Conservation (phyloP, 2,113 vertebrate species). For the Protomyctophum bolini region DNA sequence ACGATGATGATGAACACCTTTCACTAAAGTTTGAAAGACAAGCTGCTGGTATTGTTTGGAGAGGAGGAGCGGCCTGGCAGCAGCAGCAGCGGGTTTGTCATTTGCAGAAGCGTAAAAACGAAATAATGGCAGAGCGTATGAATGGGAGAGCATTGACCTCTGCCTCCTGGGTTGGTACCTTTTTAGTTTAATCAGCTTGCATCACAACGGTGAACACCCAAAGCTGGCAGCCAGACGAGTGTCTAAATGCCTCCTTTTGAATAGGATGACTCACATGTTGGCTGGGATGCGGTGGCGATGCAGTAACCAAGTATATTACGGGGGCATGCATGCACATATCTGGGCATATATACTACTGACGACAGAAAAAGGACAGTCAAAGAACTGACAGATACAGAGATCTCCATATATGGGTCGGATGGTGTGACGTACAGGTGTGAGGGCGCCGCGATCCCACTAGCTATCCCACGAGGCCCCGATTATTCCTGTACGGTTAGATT, state of each 20-base stretch:
- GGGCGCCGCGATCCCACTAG: no score
- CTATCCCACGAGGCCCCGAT: no score
- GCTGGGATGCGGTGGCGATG: neutral
- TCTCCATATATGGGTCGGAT: no score
- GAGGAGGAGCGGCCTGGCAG: neutral
- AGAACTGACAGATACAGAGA: no score
- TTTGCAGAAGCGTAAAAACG: conserved; percentile 18
- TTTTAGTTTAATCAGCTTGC: conserved; percentile 9
- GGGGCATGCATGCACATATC: no score
- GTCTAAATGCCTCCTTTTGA: conserved; percentile 14
- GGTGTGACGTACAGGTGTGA: no score
- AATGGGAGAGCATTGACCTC: neutral
- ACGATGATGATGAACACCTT: no score
- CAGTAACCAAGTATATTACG: no score
- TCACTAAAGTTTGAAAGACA: neutral
- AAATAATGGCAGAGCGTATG: neutral
- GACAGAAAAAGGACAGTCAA: no score
- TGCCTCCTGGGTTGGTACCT: neutral
- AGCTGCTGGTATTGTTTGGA: conserved; percentile 4
- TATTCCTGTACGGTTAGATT: no score
- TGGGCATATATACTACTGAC: no score
- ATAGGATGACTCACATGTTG: conserved; percentile 21
- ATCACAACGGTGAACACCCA: neutral
- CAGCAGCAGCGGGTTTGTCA: no score
- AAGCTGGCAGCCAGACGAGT: conserved; percentile 20